Base-by-base conservation (phyloP, 2,113 vertebrate species). In the Plectropomus leopardus region DNA sequence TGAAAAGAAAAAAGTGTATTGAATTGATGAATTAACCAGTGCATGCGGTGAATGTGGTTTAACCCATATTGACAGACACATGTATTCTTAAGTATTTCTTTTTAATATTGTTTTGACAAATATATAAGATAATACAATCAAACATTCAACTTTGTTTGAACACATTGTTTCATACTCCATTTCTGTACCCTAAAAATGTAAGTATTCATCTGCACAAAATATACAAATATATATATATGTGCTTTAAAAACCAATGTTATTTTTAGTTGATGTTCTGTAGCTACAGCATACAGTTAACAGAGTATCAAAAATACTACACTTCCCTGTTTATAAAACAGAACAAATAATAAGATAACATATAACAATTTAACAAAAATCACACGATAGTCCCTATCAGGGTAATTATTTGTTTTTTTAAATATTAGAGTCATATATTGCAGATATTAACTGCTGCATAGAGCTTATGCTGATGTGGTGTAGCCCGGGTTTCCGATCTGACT, bases 251-350 rank as follows among this genome's bases (percentile, higher is more conserved):
- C 15, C 69, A 48, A 19, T 50, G 9, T 73, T 63, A 9, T 17
- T 6, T 19, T 19, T 16, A 7, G 5, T 51, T 16, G 10, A 26
- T 23, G 3, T 7, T 21, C 6, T 16, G 24, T 51, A 64, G 1
- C 54, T 17, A 42, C 0, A 78, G 53, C 8, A 30, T 32, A 34
- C 16, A 11, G 21, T 44, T 60, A 32, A 17, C 28, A 17, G 8
- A n/a, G 55, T 89, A 86, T 86, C 77, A 63, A 58, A 14, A 82
- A 83, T 85, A 87, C 72, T 84, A 93, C 80, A 26, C 21, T 28
- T 84, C 17, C 8, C 78, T 91, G 88, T 93, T 92, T 76, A 91
- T 86, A 85, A 90, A 92, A 93, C 87, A 89, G 87, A 92, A 83
- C 36, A 69, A 30, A 81, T 60, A 34, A 80, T 13, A 24, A 67